Evolutionary conservation across 2,797 vertebrate species (phyloP), one percentile per base, ranked within the genome.

Genomic region (Tenualosa ilisha): DNA sequence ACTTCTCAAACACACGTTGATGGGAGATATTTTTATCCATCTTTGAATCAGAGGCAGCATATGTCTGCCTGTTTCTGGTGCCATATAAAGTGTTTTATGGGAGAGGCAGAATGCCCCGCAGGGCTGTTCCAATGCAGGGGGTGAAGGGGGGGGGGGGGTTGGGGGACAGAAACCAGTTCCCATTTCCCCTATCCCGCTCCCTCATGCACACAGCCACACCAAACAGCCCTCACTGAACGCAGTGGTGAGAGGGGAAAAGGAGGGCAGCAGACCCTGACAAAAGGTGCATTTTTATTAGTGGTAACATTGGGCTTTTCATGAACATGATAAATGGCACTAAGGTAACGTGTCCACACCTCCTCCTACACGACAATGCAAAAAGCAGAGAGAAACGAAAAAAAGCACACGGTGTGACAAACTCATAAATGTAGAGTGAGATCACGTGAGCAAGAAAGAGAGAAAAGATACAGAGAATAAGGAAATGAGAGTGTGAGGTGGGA

Each of bases 11-110:
- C 93, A 91, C 88, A 91, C 92, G 92, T 92, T 94, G 93, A 75
- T 79, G 83, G 50, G 85, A 87, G 89, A 88, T 95, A 96, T 96
- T 96, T 95, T 95, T 94, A 94, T 93, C 91, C 91, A 91, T 90
- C 87, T 93, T 92, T 88, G 91, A 94, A 91, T 94, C 92, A 90
- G 91, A 93, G 91, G 91, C 91, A 95, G 92, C 95, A 96, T 96
- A 96, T 96, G 95, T 91, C 31, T 93, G 93, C 92, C 92, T 82
- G 91, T 90, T 93, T 92, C 90, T 92, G 89, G 90, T 93, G 94
- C 93, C 94, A 95, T 92, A 93, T 91, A 92, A 93, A 94, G 91
- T 89, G 87, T 84, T 92, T 86, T 91, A 89, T 89, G 92, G 89
- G 89, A 91, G 92, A 87, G 86, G 88, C 89, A 88, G 86, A 94